Evolutionary conservation across 2,797 vertebrate species (phyloP).

Genomic region (Lepilemur septentrionalis): DNA sequence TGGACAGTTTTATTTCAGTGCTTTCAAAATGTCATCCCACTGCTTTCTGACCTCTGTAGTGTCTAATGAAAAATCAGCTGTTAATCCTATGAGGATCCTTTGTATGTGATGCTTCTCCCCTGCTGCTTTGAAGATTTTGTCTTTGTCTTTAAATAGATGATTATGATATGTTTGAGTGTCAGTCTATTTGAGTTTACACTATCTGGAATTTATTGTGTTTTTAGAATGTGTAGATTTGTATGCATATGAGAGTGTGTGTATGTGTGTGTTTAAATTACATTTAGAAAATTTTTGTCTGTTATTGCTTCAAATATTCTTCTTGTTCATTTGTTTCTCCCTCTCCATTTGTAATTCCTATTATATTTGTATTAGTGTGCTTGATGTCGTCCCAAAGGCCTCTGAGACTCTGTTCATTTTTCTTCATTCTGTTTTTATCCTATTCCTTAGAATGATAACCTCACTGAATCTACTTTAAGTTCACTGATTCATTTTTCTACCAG

Average conservation of each 20-base stretch:
- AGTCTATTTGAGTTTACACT: neutral
- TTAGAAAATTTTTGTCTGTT: neutral
- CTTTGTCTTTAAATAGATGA: neutral
- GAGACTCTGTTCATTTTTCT: neutral
- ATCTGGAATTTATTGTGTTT: neutral
- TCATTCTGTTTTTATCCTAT: neutral
- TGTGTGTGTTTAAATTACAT: neutral
- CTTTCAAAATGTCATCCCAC: neutral
- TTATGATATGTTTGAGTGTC: neutral
- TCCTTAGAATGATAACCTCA: neutral
- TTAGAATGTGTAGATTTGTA: neutral
- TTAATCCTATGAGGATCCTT: neutral
- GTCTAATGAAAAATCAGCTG: neutral
- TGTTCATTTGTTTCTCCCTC: neutral
- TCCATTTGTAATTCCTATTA: neutral
- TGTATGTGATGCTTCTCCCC: neutral
- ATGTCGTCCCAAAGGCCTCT: neutral
- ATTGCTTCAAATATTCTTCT: neutral
- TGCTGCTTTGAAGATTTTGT: neutral
- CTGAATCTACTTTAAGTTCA: neutral
- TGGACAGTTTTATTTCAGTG: neutral
- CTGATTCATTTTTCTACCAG: neutral
- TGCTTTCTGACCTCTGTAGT: neutral
- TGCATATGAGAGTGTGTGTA: neutral
- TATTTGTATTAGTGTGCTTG: neutral